A percentile compares a stretch with the other conserved stretches of the same genome.
Evolutionary conservation across 92 coral and sea anemone species (phyloP).

Genomic region (Nematostella vectensis): DNA sequence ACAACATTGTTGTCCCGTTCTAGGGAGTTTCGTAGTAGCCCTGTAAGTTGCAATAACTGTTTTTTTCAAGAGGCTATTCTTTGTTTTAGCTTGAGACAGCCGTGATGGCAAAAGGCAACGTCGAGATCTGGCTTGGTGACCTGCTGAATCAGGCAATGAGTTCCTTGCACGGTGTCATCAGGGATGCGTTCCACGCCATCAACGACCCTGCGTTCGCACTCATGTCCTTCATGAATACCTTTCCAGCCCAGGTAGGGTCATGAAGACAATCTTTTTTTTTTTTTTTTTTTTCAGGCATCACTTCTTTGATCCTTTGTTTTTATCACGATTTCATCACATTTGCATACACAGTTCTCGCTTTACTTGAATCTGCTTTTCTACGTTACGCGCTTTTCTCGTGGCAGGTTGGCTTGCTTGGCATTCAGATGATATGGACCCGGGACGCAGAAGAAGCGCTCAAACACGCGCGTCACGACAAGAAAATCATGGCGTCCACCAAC

Average conservation of each 20-base stretch:
- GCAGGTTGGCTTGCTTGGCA: conserved; percentile 80
- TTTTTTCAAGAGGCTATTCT: too few relatives aligned
- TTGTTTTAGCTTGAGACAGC: conserved; percentile 55
- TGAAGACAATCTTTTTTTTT: too few relatives aligned
- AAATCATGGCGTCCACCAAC: conserved; percentile 77
- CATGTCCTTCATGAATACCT: conserved; percentile 63
- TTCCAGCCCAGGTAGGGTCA: conserved; percentile 69
- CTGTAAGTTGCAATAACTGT: too few relatives aligned
- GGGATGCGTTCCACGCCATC: conserved; percentile 74
- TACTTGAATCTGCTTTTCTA: too few relatives aligned
- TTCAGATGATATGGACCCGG: conserved; percentile 92
- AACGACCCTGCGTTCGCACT: conserved; percentile 62
- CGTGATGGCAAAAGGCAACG: conserved; percentile 86
- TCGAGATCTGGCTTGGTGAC: conserved; percentile 82
- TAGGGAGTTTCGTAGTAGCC: too few relatives aligned
- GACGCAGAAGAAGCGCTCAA: conserved; percentile 86
- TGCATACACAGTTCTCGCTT: too few relatives aligned
- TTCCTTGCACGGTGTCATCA: conserved; percentile 76
- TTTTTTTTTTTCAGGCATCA: too few relatives aligned
- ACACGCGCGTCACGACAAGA: conserved; percentile 82
- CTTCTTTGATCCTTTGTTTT: not conserved
- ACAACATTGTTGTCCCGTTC: too few relatives aligned
- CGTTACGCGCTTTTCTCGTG: conserved; percentile 1
- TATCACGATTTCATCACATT: too few relatives aligned
- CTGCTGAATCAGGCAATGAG: conserved; percentile 62